phyloP scores from a whole-genome alignment of 23 tunicate species.

The Halocynthia roretzi region DNA sequence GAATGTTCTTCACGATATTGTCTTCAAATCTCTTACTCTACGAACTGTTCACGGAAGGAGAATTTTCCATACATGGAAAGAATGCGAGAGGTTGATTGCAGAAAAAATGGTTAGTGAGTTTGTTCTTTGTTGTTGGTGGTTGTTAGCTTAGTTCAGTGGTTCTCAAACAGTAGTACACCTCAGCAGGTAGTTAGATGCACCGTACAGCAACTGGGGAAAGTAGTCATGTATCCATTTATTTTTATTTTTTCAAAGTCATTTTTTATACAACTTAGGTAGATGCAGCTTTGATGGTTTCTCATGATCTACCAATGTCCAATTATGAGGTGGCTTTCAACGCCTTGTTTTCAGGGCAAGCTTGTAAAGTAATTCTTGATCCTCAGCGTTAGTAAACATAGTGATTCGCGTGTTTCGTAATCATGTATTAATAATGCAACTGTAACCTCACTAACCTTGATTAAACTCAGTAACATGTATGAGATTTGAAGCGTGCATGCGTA shows the following conservation, averaged over 20 bases:
- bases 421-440: no score
- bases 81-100: conserved; percentile 83
- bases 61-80: conserved; percentile 95
- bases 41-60: conserved; percentile 92
- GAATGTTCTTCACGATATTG: conserved; percentile 79
- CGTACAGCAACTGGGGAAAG: no score
- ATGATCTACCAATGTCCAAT: conserved; percentile 57
- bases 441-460: no score
- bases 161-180: no score
- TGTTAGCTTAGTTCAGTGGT: no score
- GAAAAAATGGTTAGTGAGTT: conserved; percentile 37
- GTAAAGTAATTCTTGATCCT: conserved; percentile 90
- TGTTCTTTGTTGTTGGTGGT: background rate
- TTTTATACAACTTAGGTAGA: conserved; percentile 36
- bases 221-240: background rate
- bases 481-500: no score
- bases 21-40: conserved; percentile 77
- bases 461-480: no score
- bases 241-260: background rate
- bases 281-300: conserved; percentile 59
- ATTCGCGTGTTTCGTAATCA: no score
- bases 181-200: no score
- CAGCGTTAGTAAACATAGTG: conserved; percentile 8
- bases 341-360: conserved; percentile 59
- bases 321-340: conserved; percentile 63